Conservation (phyloP, 2,797 vertebrate genomes). For the Morus bassanus region DNA sequence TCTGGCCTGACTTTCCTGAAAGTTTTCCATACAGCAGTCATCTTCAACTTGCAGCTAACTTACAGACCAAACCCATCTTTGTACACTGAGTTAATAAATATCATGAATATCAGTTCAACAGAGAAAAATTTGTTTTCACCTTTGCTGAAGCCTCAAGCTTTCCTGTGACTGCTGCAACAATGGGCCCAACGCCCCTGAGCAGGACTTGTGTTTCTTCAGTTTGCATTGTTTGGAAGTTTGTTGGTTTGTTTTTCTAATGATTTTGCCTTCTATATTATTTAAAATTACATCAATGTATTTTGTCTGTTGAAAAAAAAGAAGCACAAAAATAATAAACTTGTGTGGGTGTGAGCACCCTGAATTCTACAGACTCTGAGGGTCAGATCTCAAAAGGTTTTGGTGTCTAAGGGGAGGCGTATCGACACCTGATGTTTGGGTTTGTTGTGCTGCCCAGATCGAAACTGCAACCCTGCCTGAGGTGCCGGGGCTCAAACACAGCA, state of each 20-base stretch:
- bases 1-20: neutral
- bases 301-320: neutral
- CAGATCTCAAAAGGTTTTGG: neutral
- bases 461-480: neutral
- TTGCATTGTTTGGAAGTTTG: neutral
- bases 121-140: neutral
- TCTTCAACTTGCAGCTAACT: neutral
- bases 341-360: neutral
- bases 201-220: neutral
- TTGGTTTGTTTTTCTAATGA: neutral
- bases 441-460: neutral
- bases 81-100: neutral
- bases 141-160: neutral
- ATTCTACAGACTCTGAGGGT: neutral
- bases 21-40: neutral
- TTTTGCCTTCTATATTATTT: neutral
- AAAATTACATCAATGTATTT: neutral
- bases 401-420: neutral
- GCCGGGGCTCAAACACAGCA: neutral
- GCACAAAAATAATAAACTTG: neutral
- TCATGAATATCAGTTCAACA: neutral
- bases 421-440: neutral
- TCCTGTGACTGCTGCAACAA: neutral
- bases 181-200: rapidly evolving
- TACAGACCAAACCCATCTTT: neutral